Conservation (phyloP, 1,140 invertebrate genomes). For the Drosophila nikananu region DNA sequence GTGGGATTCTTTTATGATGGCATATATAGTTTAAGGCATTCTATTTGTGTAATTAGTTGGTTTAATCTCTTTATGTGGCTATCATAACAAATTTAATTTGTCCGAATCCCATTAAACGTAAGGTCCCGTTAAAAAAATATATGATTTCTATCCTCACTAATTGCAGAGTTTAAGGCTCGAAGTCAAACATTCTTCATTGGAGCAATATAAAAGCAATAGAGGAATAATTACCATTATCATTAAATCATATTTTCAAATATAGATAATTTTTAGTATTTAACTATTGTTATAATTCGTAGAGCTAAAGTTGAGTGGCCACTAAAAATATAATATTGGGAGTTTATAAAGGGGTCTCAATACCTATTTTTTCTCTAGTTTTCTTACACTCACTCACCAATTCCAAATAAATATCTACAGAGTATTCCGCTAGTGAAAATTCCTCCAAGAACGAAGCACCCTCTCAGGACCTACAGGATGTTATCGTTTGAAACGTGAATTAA, state of each 20-base stretch:
- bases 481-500: constrained; percentile 67
- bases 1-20: not conserved
- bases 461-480: not conserved
- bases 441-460: not conserved
- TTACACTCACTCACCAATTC: not conserved
- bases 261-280: not conserved
- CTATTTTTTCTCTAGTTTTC: not conserved
- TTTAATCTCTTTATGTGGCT: not conserved
- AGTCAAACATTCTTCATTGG: not conserved
- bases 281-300: not conserved
- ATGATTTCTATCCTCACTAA: no score
- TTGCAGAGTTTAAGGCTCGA: no score
- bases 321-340: not conserved
- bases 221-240: not conserved
- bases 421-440: not conserved
- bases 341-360: not conserved
- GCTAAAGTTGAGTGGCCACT: not conserved
- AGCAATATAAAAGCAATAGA: not conserved
- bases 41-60: not conserved
- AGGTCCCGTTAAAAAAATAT: not conserved
- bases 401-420: not conserved
- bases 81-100: not conserved
- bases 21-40: not conserved
- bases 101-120: not conserved
- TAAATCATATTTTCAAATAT: not conserved